Evolutionary conservation across 2,797 vertebrate genomes (phyloP).

Genomic region (Aythya fuligula): DNA sequence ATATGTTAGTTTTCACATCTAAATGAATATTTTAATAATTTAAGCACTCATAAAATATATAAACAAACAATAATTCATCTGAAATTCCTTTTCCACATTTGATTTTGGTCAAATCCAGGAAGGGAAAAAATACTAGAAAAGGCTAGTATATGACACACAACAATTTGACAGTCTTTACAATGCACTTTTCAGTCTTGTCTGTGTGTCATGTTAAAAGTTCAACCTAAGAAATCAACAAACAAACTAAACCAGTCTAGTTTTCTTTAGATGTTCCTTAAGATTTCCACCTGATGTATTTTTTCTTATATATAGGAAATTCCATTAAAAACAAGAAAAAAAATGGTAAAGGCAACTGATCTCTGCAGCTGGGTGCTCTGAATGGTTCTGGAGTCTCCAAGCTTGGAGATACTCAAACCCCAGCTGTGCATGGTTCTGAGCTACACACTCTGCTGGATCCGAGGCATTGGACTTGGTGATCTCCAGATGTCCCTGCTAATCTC

Average conservation of each 20-base stretch:
- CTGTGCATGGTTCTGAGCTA: not conserved
- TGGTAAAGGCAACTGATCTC: rapidly evolving
- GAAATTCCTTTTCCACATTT: not conserved
- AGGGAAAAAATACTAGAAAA: not conserved
- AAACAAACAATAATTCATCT: not conserved
- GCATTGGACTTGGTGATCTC: not conserved
- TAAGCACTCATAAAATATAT: not conserved
- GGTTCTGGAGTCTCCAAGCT: not conserved
- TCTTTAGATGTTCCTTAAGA: not conserved
- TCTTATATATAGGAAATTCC: not conserved
- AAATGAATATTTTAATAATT: not conserved
- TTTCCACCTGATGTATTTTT: not conserved
- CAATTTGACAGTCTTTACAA: not conserved
- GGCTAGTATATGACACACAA: not conserved
- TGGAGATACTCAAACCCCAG: not conserved
- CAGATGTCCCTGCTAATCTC: not conserved
- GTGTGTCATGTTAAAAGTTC: not conserved
- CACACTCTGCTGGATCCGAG: not conserved
- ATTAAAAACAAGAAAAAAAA: not conserved
- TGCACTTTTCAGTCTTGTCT: not conserved
- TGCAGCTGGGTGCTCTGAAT: not conserved
- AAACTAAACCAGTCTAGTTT: not conserved
- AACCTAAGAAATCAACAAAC: not conserved
- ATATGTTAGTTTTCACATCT: not conserved
- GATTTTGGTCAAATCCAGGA: not conserved